Base-by-base conservation (phyloP, 2,113 vertebrate species). In the Grammomys dolichurus region DNA sequence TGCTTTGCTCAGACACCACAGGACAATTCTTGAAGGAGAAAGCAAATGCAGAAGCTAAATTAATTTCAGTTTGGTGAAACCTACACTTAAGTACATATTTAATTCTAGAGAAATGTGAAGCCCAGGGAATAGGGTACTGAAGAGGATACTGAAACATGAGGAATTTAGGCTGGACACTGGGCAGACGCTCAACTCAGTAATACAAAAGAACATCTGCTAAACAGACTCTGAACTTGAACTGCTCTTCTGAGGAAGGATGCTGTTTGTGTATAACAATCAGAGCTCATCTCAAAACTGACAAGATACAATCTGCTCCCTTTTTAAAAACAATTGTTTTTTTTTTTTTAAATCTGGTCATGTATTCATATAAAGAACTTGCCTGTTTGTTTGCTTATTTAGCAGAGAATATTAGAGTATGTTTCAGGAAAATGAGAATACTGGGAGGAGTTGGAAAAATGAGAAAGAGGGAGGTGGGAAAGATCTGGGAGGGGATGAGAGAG, bases 11-110 rank as follows among this genome's bases (percentile, higher is more conserved):
- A 87, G 96, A 95, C 67, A 48, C 94, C 11, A 11, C n/a, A 94
- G 73, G 58, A 91, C 94, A 93, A 91, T 19, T 96, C 56, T 73
- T 96, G 80, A 94, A 91, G 22, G 43, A 46, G 40, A 95, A 84
- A 96, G 43, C 14, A 96, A 10, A 97, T 80, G 76, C 19, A 12
- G 40, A 85, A 85, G 51, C 90, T 92, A 90, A 96, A 31, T 75
- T 6, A 81, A 48, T 78, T 36, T 67, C 60, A 81, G 26, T 91
- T 97, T 82, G 92, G 70, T 43, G 36, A 95, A 95, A 93, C 31
- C 73, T 78, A 31, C 36, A 95, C 63, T 73, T 94, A 58, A 91
- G 14, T 31, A 65, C 11, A 48, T 69, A 14, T 70, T 90, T 89
- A 20, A 78, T 40, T 89, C 17, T 91, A 31, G 31, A 87, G 73